A percentile compares a stretch with the other conserved stretches of the same genome.
Evolutionary conservation across 2,113 vertebrate species (phyloP).

Genomic region (Desmodus rotundus): DNA sequence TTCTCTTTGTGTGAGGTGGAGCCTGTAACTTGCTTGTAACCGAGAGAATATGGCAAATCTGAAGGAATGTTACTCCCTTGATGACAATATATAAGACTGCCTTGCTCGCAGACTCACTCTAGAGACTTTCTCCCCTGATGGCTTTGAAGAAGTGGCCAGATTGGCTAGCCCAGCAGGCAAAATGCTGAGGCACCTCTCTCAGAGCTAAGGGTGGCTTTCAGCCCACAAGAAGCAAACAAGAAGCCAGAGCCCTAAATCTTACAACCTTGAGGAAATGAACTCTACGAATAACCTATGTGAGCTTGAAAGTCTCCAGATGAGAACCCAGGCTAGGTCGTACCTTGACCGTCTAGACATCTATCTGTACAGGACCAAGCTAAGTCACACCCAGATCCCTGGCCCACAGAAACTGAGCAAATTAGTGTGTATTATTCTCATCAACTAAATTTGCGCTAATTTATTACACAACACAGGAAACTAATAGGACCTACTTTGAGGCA

Average conservation of each 20-base stretch:
- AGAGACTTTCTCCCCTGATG: background rate
- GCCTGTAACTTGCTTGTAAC: background rate
- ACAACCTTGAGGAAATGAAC: background rate
- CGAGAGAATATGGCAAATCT: background rate
- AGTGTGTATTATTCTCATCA: background rate
- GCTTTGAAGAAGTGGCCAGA: background rate
- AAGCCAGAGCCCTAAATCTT: background rate
- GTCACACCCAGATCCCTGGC: background rate
- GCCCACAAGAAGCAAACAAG: background rate
- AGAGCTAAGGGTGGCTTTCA: background rate
- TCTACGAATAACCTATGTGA: background rate
- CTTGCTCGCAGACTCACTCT: background rate
- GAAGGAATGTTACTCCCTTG: background rate
- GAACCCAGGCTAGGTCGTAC: background rate
- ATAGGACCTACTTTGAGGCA: background rate
- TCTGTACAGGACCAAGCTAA: background rate
- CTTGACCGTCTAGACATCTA: background rate
- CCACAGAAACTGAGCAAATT: background rate
- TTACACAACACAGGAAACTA: background rate
- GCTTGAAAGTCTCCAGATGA: background rate
- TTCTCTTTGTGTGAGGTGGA: background rate
- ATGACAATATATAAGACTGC: background rate
- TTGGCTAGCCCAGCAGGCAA: background rate
- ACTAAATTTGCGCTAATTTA: background rate
- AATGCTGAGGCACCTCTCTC: background rate